These are phyloP conservation scores for Neofelis nebulosa DNA, from an alignment of 2,113 vertebrate genomes.

Conservation along the genomic window DNA sequence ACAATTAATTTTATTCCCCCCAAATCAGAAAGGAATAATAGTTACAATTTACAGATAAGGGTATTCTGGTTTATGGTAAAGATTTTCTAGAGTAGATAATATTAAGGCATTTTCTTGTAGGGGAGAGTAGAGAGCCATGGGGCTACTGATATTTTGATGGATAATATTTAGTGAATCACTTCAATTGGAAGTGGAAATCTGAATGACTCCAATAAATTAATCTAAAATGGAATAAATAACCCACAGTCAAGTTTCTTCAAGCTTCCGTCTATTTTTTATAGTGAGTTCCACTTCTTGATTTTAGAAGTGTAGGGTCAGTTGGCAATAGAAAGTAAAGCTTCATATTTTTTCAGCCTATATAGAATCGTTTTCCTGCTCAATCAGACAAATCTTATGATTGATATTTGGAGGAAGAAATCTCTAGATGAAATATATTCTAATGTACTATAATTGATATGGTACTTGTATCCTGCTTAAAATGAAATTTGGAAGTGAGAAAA, in stretches of 20 bases:
- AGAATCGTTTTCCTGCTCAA: slow-evolving; percentile 16
- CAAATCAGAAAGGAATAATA: background rate
- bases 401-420: background rate
- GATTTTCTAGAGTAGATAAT: background rate
- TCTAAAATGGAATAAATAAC: background rate
- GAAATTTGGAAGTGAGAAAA: slow-evolving; percentile 24
- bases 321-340: slow-evolving; percentile 25
- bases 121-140: background rate
- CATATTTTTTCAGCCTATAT: slow-evolving; percentile 52
- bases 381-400: background rate
- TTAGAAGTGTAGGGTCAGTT: slow-evolving; percentile 60
- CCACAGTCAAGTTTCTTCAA: background rate
- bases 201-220: background rate
- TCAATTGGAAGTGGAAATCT: background rate
- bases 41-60: background rate
- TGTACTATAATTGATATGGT: background rate
- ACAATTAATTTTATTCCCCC: background rate
- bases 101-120: background rate
- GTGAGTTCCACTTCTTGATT: background rate
- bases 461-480: slow-evolving; percentile 1
- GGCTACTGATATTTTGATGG: background rate
- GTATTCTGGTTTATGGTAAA: background rate
- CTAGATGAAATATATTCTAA: slow-evolving; percentile 7
- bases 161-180: background rate
- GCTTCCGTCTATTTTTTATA: background rate